Percentiles rank a stretch among this genome's conserved stretches.
These are phyloP conservation scores for Sipha flava DNA, from an alignment of 1,140 invertebrate genomes.

Conservation along the genomic window DNA sequence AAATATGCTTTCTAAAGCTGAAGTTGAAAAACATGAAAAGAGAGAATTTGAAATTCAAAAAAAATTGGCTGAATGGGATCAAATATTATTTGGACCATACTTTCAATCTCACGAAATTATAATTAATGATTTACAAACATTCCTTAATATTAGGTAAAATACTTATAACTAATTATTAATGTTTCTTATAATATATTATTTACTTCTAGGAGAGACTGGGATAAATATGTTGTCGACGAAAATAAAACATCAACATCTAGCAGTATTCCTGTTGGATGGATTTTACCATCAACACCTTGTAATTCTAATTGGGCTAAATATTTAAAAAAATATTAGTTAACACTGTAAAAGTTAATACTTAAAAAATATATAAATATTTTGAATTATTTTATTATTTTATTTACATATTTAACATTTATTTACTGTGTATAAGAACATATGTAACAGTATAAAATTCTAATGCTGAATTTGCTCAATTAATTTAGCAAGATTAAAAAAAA, in stretches of 20 bases:
- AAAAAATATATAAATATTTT: no score
- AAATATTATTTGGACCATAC: conserved; percentile 39
- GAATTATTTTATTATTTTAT: no score
- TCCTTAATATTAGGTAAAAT: conserved; percentile 35
- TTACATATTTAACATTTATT: no score
- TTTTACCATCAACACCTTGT: conserved; percentile 35
- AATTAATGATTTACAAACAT: conserved; percentile 32
- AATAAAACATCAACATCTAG: conserved; percentile 15
- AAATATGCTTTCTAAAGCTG: conserved; percentile 42
- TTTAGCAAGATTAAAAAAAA: no score
- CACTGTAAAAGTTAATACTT: not conserved
- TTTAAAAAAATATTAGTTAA: not conserved
- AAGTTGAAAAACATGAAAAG: conserved; percentile 46
- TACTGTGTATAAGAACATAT: no score
- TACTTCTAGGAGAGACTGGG: conserved; percentile 34
- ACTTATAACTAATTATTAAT: not conserved
- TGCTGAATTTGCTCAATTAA: no score
- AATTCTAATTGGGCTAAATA: conserved; percentile 31
- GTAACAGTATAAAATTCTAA: no score
- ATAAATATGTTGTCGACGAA: conserved; percentile 30
- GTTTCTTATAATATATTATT: not conserved
- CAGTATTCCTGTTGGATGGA: conserved; percentile 36
- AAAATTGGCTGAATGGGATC: conserved; percentile 48
- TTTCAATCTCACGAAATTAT: not conserved
- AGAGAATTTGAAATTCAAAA: conserved; percentile 46